Conservation (phyloP, 2,888 invertebrate genomes). For the Pandemis heparana region DNA sequence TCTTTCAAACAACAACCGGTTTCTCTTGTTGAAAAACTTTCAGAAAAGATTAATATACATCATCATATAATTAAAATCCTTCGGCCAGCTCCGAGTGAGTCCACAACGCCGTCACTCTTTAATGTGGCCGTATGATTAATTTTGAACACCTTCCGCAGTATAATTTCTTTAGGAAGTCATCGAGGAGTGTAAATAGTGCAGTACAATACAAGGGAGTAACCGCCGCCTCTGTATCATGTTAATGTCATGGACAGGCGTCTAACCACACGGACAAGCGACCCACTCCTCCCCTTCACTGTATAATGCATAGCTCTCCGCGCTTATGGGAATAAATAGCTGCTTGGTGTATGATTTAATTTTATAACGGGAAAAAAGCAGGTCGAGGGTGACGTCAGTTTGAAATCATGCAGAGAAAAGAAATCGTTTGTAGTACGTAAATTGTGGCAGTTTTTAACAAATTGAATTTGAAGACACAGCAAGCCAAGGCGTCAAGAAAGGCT, state of each 20-base stretch:
- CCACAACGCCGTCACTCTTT: not conserved
- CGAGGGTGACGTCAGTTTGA: not conserved
- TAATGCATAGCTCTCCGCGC: slow-evolving; percentile 21
- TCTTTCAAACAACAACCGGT: no score
- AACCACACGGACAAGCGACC: slow-evolving; percentile 23
- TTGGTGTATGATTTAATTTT: not conserved
- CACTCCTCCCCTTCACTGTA: slow-evolving; percentile 42
- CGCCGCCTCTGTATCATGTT: slow-evolving; percentile 37
- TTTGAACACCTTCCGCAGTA: not conserved
- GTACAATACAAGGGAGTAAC: slow-evolving; percentile 24
- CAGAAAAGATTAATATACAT: no score
- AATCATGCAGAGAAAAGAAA: not conserved
- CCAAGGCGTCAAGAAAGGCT: no score
- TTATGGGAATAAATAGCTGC: slow-evolving; percentile 20
- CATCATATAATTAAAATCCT: no score
- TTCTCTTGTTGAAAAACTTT: no score
- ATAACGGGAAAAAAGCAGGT: slow-evolving; percentile 3
- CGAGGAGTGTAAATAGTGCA: slow-evolving; percentile 13
- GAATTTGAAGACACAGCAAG: no score
- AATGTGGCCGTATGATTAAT: not conserved
- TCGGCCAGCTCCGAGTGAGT: no score
- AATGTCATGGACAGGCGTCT: slow-evolving; percentile 38
- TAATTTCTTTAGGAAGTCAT: not conserved
- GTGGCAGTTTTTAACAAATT: not conserved
- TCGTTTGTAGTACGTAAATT: not conserved